Evolutionary conservation across 92 coral and sea anemone species (phyloP), one percentile per base, ranked within the genome.

Genomic region (Phenganax stokvisi): DNA sequence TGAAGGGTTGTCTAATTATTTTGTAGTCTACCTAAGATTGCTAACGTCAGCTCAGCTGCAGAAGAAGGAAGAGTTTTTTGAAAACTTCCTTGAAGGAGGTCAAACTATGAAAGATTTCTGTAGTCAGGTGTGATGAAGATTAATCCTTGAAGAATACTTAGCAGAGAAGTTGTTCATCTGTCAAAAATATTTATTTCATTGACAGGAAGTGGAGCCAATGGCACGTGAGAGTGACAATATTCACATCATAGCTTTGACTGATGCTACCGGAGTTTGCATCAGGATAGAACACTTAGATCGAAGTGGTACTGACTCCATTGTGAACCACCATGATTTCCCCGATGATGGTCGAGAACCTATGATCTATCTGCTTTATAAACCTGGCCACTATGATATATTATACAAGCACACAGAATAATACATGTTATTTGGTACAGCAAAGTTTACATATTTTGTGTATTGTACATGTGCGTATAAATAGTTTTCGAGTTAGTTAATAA

Each of bases 121-220:
- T 55, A 92, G 92, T 81, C 98, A 94, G 91, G 98, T 87, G 81
- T 17, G 80, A 56, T 10, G 31, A 13, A 63, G 51, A 62, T 16
- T 57, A 57, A 9, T 51, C 6, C 30, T 54, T 44, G 62, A 16
- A 75, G 9, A 61, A 9, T 2, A 15, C 8, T 56, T 56, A 10
- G 16, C 60, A 56, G 60, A 56, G 60, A 15, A 56, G 12, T 56
- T 56, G 2, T 2, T 2, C 60, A 56, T 10, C 60, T 15, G 3
- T 37, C 47, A 15, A 56, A 56, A 56, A 56, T 66, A 27, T 27
- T 66, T 6, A 20, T 81, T 0, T 83, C 15, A n/a, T 65, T 83
- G 84, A 57, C 63, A 94, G 98, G 98, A 94, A 83, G 98, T 94
- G 9, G 98, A 94, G 57, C 98, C 98, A 54, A 94, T 94, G 98